These are phyloP conservation scores for Fregata magnificens DNA, from an alignment of 2,113 vertebrate genomes.

Conservation along the genomic window DNA sequence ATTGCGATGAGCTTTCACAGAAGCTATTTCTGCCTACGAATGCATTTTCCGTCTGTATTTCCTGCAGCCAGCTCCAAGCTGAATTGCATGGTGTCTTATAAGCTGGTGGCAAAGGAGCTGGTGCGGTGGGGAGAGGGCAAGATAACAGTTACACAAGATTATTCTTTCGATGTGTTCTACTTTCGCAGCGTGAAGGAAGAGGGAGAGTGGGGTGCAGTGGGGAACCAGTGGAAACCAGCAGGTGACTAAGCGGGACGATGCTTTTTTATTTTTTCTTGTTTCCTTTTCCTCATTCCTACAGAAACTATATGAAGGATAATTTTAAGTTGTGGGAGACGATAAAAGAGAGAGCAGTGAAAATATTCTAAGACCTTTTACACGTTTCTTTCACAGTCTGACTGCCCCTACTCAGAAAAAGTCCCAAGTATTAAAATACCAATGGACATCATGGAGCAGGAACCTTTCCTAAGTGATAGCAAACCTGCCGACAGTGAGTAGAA, in stretches of 20 bases:
- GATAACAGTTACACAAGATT: fast-evolving
- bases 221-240: background rate
- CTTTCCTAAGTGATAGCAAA: slow-evolving; percentile 96
- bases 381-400: slow-evolving; percentile 95
- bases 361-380: slow-evolving; percentile 74
- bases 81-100: background rate
- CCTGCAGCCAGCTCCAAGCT: background rate
- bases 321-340: background rate
- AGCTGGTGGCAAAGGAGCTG: background rate
- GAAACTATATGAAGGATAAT: background rate
- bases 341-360: background rate
- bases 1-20: background rate
- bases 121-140: background rate
- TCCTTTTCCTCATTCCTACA: background rate
- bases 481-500: slow-evolving; percentile 96
- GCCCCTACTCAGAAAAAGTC: slow-evolving; percentile 93
- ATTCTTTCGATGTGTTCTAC: background rate
- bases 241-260: background rate
- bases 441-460: slow-evolving; percentile 98
- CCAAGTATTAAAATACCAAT: slow-evolving; percentile 99
- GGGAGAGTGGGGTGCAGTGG: background rate
- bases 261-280: background rate
- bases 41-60: background rate
- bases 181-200: background rate
- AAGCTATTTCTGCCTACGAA: background rate